Base-by-base conservation (phyloP, 2,113 vertebrate species). In the Dipodomys ordii region DNA sequence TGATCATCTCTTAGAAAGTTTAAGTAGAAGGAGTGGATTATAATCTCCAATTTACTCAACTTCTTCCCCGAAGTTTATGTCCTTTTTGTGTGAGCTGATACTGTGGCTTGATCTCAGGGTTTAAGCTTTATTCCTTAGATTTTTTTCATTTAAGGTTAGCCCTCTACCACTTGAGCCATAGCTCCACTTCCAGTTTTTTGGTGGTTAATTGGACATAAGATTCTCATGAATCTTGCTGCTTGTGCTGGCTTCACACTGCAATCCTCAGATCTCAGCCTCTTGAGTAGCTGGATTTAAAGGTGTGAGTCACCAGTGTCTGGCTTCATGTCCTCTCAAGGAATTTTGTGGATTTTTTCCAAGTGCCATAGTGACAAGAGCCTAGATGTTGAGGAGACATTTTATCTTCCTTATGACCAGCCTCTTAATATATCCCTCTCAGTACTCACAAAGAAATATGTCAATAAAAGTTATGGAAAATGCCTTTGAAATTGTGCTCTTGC, bases 21-120 rank as follows among this genome's bases (percentile, higher is more conserved):
- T 18, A 95, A 72, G 10, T 71, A 77, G 39, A 93, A 91, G 53
- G 3, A 53, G 3, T 78, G 20, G 15, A 69, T 94, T 83, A 86
- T 57, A 69, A 95, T 83, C 65, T 87, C 32, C 1, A 7, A 13
- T 76, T 80, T 74, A 62, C 20, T 25, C 20, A 88, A 64, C 19
- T 10, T 92, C 30, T 85, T 28, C 27, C 71, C 30, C 9, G 35
- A 7, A 49, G 46, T 82, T 39, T 9, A 6, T 12, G 23, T 1
- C 9, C 20, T 89, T n/a, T 81, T 15, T 91, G 39, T 39, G 39
- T 39, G 39, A 39, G 39, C 39, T 39, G 39, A 39, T 39, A 39
- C 39, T 39, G 39, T 39, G 39, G 39, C 39, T 39, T 39, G 39
- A 39, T 39, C 39, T 39, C 39, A 39, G 5, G 39, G 39, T 39